Base-by-base conservation (phyloP, 1,140 invertebrate species). In the Cataglyphis hispanica region DNA sequence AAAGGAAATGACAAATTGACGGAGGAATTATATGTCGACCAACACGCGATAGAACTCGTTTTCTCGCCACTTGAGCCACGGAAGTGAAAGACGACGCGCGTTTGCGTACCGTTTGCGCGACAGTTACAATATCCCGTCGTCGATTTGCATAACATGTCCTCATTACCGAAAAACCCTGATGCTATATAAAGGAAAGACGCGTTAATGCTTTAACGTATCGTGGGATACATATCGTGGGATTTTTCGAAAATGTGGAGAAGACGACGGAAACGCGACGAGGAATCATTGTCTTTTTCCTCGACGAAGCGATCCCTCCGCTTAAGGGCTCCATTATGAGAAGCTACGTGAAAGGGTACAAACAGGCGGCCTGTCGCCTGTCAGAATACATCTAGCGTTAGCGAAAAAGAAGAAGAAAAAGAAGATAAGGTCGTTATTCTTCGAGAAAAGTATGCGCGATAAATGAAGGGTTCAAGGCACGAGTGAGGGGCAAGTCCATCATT, bases 71-170 rank as follows among this genome's bases (percentile, higher is more conserved):
- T 25, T 19, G 13, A 56, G 78, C 66, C 50, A 19, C 16, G 43
- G 13, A 37, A 40, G 25, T 58, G 78, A 83, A 72, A 58, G 78
- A 61, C 43, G 25, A 60, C 50, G 53, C 53, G 50, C 27, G 34
- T 69, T 22, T 43, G 53, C 66, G 78, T 60, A 81, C 66, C 50
- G 78, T 72, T 72, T 37, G 34, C 66, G 43, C 25, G 75, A 34
- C 43, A 61, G 69, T 40, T 61, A 86, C 77, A 86, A 61, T 89
- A 84, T 86, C 43, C 56, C 13, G 25, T 0, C 2, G 34, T 0
- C 1, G 25, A 90, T 90, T 89, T 89, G 88, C 88, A 90, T 90
- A 90, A 90, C 85, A 84, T 69, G 85, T 89, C 76, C 81, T 90
- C 86, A 67, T 89, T 87, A 89, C 80, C 16, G 84, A 88, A 66